phyloP scores from a whole-genome alignment of 2,797 vertebrate genomes.

The Sarcophilus harrisii region DNA sequence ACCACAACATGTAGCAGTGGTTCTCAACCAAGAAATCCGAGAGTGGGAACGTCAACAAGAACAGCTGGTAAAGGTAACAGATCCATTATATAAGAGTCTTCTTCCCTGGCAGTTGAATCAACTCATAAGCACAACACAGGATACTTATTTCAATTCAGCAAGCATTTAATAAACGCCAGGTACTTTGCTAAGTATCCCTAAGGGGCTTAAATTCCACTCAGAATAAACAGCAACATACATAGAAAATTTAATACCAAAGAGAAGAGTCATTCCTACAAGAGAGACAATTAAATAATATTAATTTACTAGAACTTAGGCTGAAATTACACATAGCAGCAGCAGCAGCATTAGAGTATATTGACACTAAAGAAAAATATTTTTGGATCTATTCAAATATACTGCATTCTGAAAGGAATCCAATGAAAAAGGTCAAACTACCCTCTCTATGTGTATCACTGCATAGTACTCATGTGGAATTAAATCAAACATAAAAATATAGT shows the following conservation, averaged over 20 bases:
- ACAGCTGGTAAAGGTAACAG: slow-evolving; percentile 92
- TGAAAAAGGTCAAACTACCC: not conserved
- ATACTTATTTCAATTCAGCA: not conserved
- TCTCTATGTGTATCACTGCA: not conserved
- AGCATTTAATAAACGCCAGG: not conserved
- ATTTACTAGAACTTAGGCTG: not conserved
- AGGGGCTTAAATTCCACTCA: slow-evolving; percentile 2
- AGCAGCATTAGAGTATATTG: not conserved
- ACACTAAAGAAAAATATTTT: not conserved
- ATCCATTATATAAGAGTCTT: not conserved
- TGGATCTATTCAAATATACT: not conserved
- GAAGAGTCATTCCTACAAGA: not conserved
- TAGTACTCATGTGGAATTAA: not conserved
- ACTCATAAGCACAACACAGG: not conserved
- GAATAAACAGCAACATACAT: slow-evolving; percentile 1
- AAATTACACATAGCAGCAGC: not conserved
- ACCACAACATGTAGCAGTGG: slow-evolving; percentile 93
- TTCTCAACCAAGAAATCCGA: slow-evolving; percentile 93
- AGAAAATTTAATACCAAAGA: not conserved
- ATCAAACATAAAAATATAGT: not conserved
- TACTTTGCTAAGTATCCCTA: not conserved
- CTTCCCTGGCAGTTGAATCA: slow-evolving; percentile 3
- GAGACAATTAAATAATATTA: not conserved
- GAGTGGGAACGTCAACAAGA: slow-evolving; percentile 93
- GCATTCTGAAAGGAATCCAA: not conserved